phyloP scores from a whole-genome alignment of 2,113 vertebrate genomes.

The Chaetops frenatus region DNA sequence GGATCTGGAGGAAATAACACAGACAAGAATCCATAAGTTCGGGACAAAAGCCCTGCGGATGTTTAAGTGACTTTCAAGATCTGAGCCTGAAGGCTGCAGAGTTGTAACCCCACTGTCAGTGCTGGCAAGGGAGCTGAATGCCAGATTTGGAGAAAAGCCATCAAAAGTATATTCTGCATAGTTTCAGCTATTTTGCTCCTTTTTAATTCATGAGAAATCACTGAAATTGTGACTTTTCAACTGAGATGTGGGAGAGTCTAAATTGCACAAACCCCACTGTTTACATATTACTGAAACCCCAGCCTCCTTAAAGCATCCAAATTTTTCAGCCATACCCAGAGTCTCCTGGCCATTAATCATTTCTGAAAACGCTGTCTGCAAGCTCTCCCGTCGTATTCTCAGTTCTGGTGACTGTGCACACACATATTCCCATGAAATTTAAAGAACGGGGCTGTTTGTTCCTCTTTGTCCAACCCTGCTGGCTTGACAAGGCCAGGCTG shows the following conservation, averaged over 20 bases:
- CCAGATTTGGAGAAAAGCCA: not conserved
- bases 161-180: not conserved
- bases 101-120: not conserved
- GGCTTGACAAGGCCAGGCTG: not conserved
- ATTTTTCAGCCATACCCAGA: not conserved
- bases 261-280: not conserved
- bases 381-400: not conserved
- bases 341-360: not conserved
- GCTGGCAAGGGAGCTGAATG: not conserved
- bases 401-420: not conserved
- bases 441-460: not conserved
- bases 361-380: not conserved
- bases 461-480: not conserved
- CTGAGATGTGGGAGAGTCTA: not conserved
- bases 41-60: not conserved
- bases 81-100: not conserved
- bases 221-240: not conserved
- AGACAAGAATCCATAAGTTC: not conserved
- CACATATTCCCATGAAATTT: not conserved
- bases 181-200: not conserved
- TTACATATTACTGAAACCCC: not conserved
- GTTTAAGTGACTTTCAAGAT: not conserved
- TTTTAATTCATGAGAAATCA: conserved; percentile 3
- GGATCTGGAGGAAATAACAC: conserved; percentile 77
- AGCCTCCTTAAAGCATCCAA: not conserved